Conservation (phyloP, 2,888 invertebrate species). For the Lasioglossum villosulum region DNA sequence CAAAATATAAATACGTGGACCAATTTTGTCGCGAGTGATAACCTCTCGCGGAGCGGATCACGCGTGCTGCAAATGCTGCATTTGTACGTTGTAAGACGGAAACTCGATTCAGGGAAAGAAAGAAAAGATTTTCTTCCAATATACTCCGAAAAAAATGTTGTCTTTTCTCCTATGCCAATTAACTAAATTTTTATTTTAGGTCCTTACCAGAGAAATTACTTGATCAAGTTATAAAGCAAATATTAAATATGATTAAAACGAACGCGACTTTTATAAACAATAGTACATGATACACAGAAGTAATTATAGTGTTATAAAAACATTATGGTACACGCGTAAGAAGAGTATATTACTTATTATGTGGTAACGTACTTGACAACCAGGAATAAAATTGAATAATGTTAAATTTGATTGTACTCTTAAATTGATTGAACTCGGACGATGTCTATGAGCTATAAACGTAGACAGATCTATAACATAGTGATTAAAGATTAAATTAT, state of each 20-base stretch:
- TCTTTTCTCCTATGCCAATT: neutral
- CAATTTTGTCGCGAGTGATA: constrained; percentile 50
- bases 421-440: neutral
- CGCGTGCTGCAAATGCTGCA: constrained; percentile 16
- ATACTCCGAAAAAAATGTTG: neutral
- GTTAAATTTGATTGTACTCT: neutral
- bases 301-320: neutral
- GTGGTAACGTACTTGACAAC: neutral
- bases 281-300: neutral
- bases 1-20: constrained; percentile 48
- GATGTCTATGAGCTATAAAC: neutral
- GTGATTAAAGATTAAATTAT: constrained; percentile 6
- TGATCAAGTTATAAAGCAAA: neutral
- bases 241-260: neutral
- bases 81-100: neutral
- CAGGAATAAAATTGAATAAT: neutral
- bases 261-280: neutral
- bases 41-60: constrained; percentile 48
- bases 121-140: neutral
- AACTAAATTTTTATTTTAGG: neutral
- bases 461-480: neutral
- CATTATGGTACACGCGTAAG: neutral
- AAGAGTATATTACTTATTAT: neutral
- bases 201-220: neutral
- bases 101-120: neutral